Percentiles rank a stretch among this genome's conserved stretches.
These are phyloP conservation scores for Lepidurus packardi DNA, from an alignment of 1,140 invertebrate genomes.

Conservation along the genomic window DNA sequence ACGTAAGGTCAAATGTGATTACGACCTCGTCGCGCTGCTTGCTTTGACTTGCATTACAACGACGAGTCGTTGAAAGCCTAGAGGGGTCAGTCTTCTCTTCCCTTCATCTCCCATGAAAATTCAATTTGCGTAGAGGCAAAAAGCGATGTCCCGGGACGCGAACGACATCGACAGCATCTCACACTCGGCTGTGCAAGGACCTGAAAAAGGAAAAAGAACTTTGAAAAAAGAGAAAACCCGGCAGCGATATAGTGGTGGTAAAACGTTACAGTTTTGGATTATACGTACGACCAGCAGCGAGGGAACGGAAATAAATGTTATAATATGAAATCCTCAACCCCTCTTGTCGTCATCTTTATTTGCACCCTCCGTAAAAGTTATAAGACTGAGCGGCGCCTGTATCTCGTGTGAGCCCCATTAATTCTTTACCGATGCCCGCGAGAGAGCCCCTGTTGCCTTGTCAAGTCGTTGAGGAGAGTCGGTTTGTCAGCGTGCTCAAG, in stretches of 20 bases:
- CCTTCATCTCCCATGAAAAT: constrained; percentile 18
- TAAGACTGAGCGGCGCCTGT: neutral
- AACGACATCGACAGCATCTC: neutral
- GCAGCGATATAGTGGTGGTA: neutral
- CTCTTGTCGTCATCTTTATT: neutral
- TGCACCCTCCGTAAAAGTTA: neutral
- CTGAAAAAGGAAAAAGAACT: too few species aligned
- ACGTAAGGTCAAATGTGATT: constrained; percentile 22
- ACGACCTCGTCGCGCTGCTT: constrained; percentile 4
- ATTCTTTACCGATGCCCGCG: constrained; percentile 4
- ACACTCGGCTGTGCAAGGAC: neutral
- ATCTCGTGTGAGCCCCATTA: constrained; percentile 21
- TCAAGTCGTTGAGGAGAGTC: neutral
- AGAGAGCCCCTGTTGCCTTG: constrained; percentile 7
- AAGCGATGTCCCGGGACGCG: constrained; percentile 16
- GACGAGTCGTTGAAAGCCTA: neutral
- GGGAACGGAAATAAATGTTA: neutral
- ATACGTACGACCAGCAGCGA: neutral
- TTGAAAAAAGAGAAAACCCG: neutral
- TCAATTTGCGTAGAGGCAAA: constrained; percentile 13
- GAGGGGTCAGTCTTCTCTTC: constrained; percentile 7
- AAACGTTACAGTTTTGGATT: constrained; percentile 10
- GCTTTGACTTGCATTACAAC: neutral
- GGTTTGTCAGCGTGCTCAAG: constrained; percentile 14
- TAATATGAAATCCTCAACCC: neutral